Evolutionary conservation across 1,140 invertebrate species (phyloP).

Genomic region (Ylistrum balloti): DNA sequence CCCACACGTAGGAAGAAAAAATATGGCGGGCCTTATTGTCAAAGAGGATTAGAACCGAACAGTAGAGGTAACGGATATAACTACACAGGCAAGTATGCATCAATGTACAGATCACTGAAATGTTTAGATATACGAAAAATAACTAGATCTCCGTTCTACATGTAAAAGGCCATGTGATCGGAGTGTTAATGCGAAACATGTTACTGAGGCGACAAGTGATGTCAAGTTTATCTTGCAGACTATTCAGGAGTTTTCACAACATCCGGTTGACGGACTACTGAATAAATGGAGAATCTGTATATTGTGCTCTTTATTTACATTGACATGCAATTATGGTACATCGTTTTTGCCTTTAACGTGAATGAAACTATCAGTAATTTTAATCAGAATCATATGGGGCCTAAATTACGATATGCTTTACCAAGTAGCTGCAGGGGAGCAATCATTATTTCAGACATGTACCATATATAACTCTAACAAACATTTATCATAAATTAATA

Average conservation of each 20-base stretch:
- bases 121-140: not conserved
- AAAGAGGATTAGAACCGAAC: not conserved
- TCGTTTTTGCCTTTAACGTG: too few species aligned
- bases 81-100: not conserved
- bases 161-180: not conserved
- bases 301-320: too few species aligned
- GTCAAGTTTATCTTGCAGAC: conserved; percentile 25
- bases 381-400: too few species aligned
- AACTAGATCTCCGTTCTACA: not conserved
- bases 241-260: not conserved
- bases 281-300: too few species aligned
- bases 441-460: not conserved
- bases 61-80: not conserved
- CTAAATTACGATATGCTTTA: too few species aligned
- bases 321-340: too few species aligned
- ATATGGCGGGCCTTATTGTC: not conserved
- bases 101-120: not conserved
- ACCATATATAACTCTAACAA: too few species aligned
- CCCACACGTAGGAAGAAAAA: not conserved
- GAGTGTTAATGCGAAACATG: not conserved
- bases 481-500: too few species aligned
- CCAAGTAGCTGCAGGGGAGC: not conserved
- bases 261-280: not conserved
- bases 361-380: too few species aligned
- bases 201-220: conserved; percentile 15